Evolutionary conservation across 2,797 vertebrate genomes (phyloP).

Genomic region (Pangasius krempfi): DNA sequence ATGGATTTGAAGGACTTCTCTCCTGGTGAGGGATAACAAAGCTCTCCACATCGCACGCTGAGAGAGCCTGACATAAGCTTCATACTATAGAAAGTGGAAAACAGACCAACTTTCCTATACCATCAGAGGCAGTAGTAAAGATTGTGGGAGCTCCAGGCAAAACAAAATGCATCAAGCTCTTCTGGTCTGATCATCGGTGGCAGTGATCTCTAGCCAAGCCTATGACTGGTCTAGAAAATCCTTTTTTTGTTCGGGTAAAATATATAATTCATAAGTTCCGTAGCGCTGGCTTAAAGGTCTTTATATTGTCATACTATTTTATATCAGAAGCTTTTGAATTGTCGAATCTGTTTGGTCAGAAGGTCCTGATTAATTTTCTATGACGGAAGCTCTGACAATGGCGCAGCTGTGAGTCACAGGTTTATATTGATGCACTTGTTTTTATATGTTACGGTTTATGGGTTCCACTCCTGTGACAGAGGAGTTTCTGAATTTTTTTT

Average conservation of each 20-base stretch:
- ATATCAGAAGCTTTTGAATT: background rate
- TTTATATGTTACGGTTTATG: background rate
- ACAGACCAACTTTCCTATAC: background rate
- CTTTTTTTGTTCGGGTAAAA: background rate
- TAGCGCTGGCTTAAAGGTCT: background rate
- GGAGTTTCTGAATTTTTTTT: too few relatives aligned
- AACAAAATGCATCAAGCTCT: background rate
- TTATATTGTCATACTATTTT: background rate
- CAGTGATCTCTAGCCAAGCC: background rate
- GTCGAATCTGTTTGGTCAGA: background rate
- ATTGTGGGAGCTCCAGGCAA: background rate
- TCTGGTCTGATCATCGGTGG: background rate
- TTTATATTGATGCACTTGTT: background rate
- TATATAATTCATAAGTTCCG: background rate
- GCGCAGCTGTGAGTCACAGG: background rate
- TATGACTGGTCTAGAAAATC: background rate
- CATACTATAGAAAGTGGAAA: background rate
- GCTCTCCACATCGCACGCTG: background rate
- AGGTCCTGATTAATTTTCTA: background rate
- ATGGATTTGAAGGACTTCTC: conserved; percentile 6
- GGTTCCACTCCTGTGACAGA: background rate
- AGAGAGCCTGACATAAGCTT: background rate
- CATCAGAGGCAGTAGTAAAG: background rate
- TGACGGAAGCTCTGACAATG: background rate
- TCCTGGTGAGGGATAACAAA: conserved; percentile 32